Conservation (phyloP, 2,888 invertebrate genomes). For the Digitonthophagus gazella region DNA sequence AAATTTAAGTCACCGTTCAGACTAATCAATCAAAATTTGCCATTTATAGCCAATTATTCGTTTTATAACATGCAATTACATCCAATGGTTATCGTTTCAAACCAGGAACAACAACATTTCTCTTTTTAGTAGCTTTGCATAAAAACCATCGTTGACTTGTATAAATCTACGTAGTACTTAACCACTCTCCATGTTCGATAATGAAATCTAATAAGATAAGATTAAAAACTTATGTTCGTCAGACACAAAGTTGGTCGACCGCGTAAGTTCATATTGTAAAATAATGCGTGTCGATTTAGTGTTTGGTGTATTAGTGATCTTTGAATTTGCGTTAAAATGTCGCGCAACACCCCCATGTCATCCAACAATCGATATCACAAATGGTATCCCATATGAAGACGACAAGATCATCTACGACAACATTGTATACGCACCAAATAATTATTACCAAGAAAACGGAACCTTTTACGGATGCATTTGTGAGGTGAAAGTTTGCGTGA, state of each 20-base stretch:
- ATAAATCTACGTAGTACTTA: too few relatives aligned
- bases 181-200: too few relatives aligned
- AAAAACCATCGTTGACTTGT: too few relatives aligned
- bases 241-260: not conserved
- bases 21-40: not conserved
- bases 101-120: too few relatives aligned
- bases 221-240: not conserved
- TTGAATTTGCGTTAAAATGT: not conserved
- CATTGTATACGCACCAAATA: not conserved
- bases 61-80: not conserved
- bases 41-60: not conserved
- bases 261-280: not conserved
- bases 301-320: not conserved
- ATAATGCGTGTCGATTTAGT: not conserved
- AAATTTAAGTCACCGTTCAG: too few relatives aligned
- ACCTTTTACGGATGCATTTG: constrained; percentile 12
- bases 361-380: constrained; percentile 14
- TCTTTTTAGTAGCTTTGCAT: too few relatives aligned
- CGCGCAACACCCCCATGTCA: not conserved
- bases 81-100: too few relatives aligned
- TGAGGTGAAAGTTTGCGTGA: constrained; percentile 16
- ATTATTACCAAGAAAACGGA: constrained; percentile 14
- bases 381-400: constrained; percentile 2
- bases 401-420: constrained; percentile 10
- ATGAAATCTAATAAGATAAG: not conserved